phyloP scores from a whole-genome alignment of 2,888 invertebrate genomes.

The Lymantria monacha region DNA sequence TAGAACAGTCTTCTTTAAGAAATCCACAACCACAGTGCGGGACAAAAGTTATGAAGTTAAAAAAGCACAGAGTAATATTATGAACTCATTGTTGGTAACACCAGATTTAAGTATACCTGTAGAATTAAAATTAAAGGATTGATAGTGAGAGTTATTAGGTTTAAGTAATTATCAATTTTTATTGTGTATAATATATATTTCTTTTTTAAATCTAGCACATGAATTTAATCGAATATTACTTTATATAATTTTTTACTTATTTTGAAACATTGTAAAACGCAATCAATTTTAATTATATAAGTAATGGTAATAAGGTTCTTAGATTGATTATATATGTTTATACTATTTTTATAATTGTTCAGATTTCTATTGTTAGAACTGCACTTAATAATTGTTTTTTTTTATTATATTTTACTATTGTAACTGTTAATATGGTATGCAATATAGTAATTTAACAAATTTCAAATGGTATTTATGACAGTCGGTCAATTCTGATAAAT shows the following conservation, averaged over 20 bases:
- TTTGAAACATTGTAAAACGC: neutral
- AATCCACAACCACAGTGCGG: constrained; percentile 30
- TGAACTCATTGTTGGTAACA: constrained; percentile 58
- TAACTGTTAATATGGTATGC: neutral
- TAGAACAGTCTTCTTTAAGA: constrained; percentile 44
- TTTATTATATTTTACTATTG: neutral
- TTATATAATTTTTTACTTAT: constrained; percentile 5
- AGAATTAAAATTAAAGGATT: constrained; percentile 60
- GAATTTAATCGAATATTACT: constrained; percentile 14
- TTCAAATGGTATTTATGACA: too few species aligned
- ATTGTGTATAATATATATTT: constrained; percentile 33
- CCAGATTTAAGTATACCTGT: constrained; percentile 62
- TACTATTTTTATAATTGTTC: neutral
- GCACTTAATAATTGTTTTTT: too few species aligned
- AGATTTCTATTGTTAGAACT: neutral
- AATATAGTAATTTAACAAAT: too few species aligned
- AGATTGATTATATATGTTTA: neutral
- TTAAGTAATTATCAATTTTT: constrained; percentile 14
- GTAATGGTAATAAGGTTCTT: neutral
- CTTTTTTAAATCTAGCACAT: constrained; percentile 8
- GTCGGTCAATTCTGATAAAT: too few species aligned
- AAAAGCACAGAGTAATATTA: constrained; percentile 13
- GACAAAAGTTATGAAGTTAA: constrained; percentile 36
- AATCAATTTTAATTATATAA: neutral
- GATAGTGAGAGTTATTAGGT: constrained; percentile 36